Conservation (phyloP, 2,888 invertebrate genomes). For the Ephialtes manifestator region DNA sequence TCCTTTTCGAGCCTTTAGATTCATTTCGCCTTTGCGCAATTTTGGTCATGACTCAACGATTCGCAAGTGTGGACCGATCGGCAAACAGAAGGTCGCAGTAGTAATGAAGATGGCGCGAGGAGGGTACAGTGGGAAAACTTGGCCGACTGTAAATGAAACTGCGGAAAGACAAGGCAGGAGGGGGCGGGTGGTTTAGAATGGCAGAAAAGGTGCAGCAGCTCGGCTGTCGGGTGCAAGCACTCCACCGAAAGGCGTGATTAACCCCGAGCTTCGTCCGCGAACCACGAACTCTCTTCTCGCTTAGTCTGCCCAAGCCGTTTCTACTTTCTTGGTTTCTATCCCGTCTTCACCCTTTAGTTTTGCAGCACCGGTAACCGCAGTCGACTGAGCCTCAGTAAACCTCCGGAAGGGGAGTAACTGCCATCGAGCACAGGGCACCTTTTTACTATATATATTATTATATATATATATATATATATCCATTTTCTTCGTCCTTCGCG, state of each 20-base stretch:
- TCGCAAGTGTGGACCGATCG: conserved; percentile 46
- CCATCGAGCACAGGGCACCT: conserved; percentile 41
- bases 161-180: conserved; percentile 47
- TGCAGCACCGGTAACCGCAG: conserved; percentile 36
- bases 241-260: conserved; percentile 71
- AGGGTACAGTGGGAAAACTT: conserved; percentile 66
- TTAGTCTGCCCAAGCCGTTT: conserved; percentile 27
- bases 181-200: conserved; percentile 42
- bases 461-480: not conserved
- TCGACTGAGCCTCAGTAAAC: conserved; percentile 62
- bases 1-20: conserved; percentile 15
- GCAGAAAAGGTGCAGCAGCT: conserved; percentile 42
- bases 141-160: conserved; percentile 76
- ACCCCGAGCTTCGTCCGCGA: conserved; percentile 67
- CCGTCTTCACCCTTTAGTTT: conserved; percentile 44
- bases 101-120: conserved; percentile 45
- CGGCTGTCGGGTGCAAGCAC: conserved; percentile 69
- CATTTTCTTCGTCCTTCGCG: conserved; percentile 60
- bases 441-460: conserved; percentile 1
- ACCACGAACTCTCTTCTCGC: conserved; percentile 66
- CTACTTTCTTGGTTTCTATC: conserved; percentile 59
- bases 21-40: conserved; percentile 27
- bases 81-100: conserved; percentile 35
- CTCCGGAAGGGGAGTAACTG: conserved; percentile 57
- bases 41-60: conserved; percentile 35